Percentiles rank a stretch among this genome's conserved stretches.
Conservation (phyloP, 2,797 vertebrate species). For the Trachurus trachurus region DNA sequence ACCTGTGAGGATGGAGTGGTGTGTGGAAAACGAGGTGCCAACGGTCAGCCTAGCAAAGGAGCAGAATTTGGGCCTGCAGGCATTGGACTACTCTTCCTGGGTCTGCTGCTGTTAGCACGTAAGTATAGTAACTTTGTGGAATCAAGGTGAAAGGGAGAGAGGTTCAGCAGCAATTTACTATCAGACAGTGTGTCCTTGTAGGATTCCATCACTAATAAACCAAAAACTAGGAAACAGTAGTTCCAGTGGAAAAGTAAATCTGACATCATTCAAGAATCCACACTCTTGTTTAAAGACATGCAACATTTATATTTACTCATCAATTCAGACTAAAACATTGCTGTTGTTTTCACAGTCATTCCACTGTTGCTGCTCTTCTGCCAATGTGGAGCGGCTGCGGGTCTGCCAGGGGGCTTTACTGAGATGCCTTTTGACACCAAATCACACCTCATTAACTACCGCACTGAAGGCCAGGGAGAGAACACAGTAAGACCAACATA, state of each 20-base stretch:
- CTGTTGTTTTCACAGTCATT: conserved; percentile 83
- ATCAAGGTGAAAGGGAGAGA: too few relatives aligned
- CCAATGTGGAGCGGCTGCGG: conserved; percentile 75
- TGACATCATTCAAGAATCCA: too few relatives aligned
- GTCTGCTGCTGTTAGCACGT: conserved; percentile 83
- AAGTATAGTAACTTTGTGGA: conserved; percentile 54
- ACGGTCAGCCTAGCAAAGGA: not conserved
- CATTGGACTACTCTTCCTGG: conserved; percentile 81
- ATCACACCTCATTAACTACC: conserved; percentile 89
- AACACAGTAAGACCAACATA: conserved; percentile 84
- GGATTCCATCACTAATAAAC: too few relatives aligned
- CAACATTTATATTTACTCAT: too few relatives aligned
- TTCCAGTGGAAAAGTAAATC: too few relatives aligned
- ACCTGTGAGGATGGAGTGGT: conserved; percentile 68
- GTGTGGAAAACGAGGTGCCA: conserved; percentile 21
- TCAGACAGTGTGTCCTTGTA: too few relatives aligned
- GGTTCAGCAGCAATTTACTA: too few relatives aligned
- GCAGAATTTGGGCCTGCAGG: conserved; percentile 70
- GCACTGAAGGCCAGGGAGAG: conserved; percentile 91
- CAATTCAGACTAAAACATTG: not conserved
- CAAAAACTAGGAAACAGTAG: too few relatives aligned
- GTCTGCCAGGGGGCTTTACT: conserved; percentile 78
- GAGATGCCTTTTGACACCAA: conserved; percentile 85
- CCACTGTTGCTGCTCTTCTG: conserved; percentile 90
- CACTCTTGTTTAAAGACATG: too few relatives aligned